Base-by-base conservation (phyloP, 2,888 invertebrate species). In the Tinea semifulvella region DNA sequence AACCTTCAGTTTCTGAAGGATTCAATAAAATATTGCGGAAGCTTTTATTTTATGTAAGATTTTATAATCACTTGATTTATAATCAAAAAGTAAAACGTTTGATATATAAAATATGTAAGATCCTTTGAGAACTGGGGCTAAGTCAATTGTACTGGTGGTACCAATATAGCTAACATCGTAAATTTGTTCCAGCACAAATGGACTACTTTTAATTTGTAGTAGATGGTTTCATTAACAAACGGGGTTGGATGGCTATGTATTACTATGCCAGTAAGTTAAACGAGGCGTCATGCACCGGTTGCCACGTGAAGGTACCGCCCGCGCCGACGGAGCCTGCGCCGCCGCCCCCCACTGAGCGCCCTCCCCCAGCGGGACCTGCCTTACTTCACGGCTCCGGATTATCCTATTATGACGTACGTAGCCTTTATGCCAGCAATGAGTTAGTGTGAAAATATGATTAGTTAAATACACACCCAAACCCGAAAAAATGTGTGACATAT, bases 221-320 rank as follows among this genome's bases (percentile, higher is more conserved):
- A n/a, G n/a, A 31, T 31, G 31, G 2, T 31, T 31, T n/a, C 31
- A 31, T 31, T 14, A 26, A 14, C 13, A n/a, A n/a, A n/a, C 13
- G 64, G 64, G 68, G 68, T 70, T 80, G 72, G 73, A 81, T 82
- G 82, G 87, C 87, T 79, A 87, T 87, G 86, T 87, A 87, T 82
- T 87, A 85, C 67, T 87, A 86, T 81, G 87, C 87, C 61, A 87
- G 85, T 77, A 86, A 85, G 74, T 68, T 86, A 63, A 85, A 85
- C 67, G 85, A 85, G 64, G 84, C 86, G 56, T 82, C 85, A 73
- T 84, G 85, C 81, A 84, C 85, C 54, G 81, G 82, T 50, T 80
- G 82, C 56, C 69, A 71, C 53, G 65, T 77, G 52, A 80, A 76
- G 62, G 74, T 69, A 59, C 76, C 68, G 44, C 74, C 69, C 25